These are phyloP conservation scores for Listronotus oregonensis DNA, from an alignment of 1,140 invertebrate genomes.

Conservation along the genomic window DNA sequence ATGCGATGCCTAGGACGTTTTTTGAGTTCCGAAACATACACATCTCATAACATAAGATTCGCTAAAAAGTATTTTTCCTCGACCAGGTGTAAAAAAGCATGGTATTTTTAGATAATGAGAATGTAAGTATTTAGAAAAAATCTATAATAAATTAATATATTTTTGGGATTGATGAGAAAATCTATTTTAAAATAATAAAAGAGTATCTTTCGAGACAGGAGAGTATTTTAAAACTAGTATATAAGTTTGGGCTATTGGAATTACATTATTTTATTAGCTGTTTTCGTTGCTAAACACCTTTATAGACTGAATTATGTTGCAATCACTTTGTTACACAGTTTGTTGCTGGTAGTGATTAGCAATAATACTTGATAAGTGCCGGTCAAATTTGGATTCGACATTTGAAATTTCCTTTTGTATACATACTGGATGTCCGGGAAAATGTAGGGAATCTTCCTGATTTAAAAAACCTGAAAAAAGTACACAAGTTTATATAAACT, in stretches of 20 bases:
- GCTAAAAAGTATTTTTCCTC: conserved; percentile 34
- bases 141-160: conserved; percentile 35
- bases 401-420: too few relatives aligned
- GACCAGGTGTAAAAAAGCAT: conserved; percentile 21
- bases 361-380: too few relatives aligned
- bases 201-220: not conserved
- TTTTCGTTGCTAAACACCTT: not conserved
- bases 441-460: too few relatives aligned
- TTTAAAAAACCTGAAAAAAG: too few relatives aligned
- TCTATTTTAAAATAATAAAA: conserved; percentile 29
- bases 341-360: not conserved
- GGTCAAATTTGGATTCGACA: too few relatives aligned
- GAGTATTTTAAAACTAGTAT: conserved; percentile 6
- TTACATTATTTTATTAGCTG: not conserved
- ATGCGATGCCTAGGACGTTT: conserved; percentile 26
- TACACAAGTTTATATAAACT: too few relatives aligned
- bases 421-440: too few relatives aligned
- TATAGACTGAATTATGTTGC: conserved; percentile 6
- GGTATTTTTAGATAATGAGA: conserved; percentile 37
- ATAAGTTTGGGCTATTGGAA: conserved; percentile 1
- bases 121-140: conserved; percentile 34
- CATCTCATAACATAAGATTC: conserved; percentile 29
- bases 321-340: not conserved
- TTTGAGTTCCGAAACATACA: conserved; percentile 27
- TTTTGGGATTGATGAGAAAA: conserved; percentile 40